A percentile compares a stretch with the other conserved stretches of the same genome.
Conservation (phyloP, 1,140 invertebrate genomes). For the Drosophila albomicans region DNA sequence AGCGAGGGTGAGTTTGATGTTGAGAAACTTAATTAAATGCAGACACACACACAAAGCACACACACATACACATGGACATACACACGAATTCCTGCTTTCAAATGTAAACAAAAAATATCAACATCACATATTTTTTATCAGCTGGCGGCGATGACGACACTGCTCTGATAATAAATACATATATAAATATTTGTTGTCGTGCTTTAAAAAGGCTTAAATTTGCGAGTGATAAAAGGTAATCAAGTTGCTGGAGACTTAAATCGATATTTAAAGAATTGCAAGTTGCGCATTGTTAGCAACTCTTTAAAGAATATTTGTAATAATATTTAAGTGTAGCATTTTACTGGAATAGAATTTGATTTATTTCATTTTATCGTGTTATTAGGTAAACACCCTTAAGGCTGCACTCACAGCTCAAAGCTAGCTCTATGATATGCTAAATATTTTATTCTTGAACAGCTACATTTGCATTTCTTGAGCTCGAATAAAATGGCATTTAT, state of each 20-base stretch:
- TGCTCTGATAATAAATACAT: constrained; percentile 40
- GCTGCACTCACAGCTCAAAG: background rate
- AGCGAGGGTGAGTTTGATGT: background rate
- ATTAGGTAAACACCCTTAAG: background rate
- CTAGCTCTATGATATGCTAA: background rate
- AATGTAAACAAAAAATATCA: constrained; percentile 51
- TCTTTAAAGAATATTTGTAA: background rate
- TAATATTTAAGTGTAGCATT: background rate
- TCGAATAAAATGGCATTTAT: constrained; percentile 1
- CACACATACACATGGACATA: constrained; percentile 15
- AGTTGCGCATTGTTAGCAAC: background rate
- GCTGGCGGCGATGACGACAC: constrained; percentile 15
- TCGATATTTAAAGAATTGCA: background rate
- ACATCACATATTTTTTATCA: constrained; percentile 35
- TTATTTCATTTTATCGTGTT: background rate
- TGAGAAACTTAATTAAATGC: constrained; percentile 78
- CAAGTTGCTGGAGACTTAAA: background rate
- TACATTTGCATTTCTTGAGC: constrained; percentile 2
- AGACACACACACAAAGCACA: constrained; percentile 43
- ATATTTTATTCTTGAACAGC: background rate
- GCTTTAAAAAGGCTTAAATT: constrained; percentile 24
- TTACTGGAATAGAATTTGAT: constrained; percentile 1
- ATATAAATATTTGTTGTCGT: constrained; percentile 49
- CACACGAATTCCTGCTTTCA: constrained; percentile 9
- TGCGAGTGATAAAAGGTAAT: background rate